Evolutionary conservation across 2,797 vertebrate species (phyloP), one percentile per base, ranked within the genome.

Genomic region (Pygocentrus nattereri): DNA sequence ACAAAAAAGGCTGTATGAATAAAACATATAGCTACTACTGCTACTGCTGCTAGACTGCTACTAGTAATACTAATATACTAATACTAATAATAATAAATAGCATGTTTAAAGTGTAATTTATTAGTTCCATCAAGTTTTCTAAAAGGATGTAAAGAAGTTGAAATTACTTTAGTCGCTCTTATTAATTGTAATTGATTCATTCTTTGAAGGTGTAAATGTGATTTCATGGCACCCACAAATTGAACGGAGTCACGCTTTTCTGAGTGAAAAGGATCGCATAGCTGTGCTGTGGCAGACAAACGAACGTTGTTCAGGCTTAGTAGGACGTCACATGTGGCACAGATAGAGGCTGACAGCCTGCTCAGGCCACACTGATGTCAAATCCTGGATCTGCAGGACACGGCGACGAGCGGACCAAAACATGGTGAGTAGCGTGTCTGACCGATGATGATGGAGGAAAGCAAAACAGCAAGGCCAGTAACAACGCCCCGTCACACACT

Each of bases 391-490:
- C 73, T 89, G 67, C 82, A 74, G 74, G 47, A 67, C 61, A 34
- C 30, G 50, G 23, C 76, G 64, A 72, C 47, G 52, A 84, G 67
- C 82, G n/a, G 70, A 91, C 67, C 80, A 85, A 68, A 89, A 79
- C 87, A 94, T 93, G 93, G 93, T 94, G 86, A 93, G 93, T 92
- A 81, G 74, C 59, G 16, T 56, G 18, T 4, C 50, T 56, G 49
- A 54, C 19, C 7, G 8, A 67, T 0, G 41, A 15, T 3, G 13
- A 47, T 23, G 16, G 38, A 67, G 38, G 34, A 21, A 67, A 67
- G 67, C 19, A n/a, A n/a, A n/a, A 41, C 8, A 41, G 21, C 18
- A 65, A 34, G 62, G 19, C 31, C 67, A 18, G 62, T 65, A 23
- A 44, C 34, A 44, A 23, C 49, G 44, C 11, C 41, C n/a, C 44